Evolutionary conservation across 1,140 invertebrate species (phyloP).

Genomic region (Rhopalosiphum padi): DNA sequence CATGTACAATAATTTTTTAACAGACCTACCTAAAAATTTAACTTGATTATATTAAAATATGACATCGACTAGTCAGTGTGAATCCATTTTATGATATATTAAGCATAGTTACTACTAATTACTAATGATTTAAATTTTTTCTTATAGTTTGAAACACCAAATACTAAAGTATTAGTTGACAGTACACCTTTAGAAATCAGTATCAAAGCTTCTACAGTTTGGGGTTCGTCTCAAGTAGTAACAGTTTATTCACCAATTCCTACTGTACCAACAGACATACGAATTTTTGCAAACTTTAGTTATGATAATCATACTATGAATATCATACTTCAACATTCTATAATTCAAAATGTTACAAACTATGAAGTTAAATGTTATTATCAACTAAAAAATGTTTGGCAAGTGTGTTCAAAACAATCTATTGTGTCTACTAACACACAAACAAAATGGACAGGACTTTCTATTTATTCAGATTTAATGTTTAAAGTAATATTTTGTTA

Average conservation of each 20-base stretch:
- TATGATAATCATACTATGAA: background rate
- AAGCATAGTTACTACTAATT: too few species aligned
- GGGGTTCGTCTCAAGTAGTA: slow-evolving; percentile 74
- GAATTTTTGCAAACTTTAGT: slow-evolving; percentile 71
- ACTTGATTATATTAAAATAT: too few species aligned
- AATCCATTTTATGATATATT: background rate
- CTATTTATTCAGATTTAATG: background rate
- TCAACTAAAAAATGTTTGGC: background rate
- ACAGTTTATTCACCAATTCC: slow-evolving; percentile 77
- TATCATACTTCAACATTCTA: slow-evolving; percentile 44
- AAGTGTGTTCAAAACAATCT: slow-evolving; percentile 5
- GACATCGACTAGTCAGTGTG: background rate
- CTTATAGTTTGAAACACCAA: slow-evolving; percentile 39
- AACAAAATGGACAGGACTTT: slow-evolving; percentile 18
- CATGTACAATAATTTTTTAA: too few species aligned
- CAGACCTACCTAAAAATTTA: too few species aligned
- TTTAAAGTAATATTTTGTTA: slow-evolving; percentile 47
- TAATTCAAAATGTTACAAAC: slow-evolving; percentile 27
- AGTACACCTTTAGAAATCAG: slow-evolving; percentile 73
- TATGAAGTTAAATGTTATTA: slow-evolving; percentile 44
- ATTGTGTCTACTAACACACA: background rate
- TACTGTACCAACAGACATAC: slow-evolving; percentile 72
- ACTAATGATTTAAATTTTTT: background rate
- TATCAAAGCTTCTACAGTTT: slow-evolving; percentile 82
- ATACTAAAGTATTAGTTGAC: slow-evolving; percentile 25